Conservation (phyloP, 1,140 invertebrate genomes). For the Cheumatopsyche charites region DNA sequence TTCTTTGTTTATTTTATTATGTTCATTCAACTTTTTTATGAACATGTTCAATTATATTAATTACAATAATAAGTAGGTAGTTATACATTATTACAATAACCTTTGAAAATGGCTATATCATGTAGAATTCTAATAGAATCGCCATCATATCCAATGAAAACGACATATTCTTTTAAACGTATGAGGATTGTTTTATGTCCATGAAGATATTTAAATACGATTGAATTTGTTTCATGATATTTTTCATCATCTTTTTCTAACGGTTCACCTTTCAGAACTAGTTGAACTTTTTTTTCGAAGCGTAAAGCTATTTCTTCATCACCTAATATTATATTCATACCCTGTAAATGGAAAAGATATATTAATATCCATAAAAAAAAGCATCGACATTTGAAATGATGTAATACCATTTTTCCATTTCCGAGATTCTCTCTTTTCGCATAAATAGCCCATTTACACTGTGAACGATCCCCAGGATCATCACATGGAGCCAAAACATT, state of each 20-base stretch:
- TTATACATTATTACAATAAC: background rate
- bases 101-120: background rate
- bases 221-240: background rate
- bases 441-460: background rate
- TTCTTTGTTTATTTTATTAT: no score
- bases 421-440: background rate
- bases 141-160: background rate
- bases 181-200: background rate
- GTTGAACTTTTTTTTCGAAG: background rate
- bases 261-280: background rate
- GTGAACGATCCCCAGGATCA: no score
- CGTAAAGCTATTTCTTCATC: background rate
- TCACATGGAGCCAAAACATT: no score
- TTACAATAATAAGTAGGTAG: background rate
- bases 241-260: background rate
- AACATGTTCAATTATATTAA: background rate
- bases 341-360: no score
- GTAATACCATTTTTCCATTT: no score
- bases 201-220: background rate
- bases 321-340: background rate
- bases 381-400: no score
- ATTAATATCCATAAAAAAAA: no score
- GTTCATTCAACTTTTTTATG: background rate
- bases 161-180: background rate
- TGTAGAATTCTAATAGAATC: background rate